Evolutionary conservation across 2,888 invertebrate genomes (phyloP).

Genomic region (Coleophora flavipennella): DNA sequence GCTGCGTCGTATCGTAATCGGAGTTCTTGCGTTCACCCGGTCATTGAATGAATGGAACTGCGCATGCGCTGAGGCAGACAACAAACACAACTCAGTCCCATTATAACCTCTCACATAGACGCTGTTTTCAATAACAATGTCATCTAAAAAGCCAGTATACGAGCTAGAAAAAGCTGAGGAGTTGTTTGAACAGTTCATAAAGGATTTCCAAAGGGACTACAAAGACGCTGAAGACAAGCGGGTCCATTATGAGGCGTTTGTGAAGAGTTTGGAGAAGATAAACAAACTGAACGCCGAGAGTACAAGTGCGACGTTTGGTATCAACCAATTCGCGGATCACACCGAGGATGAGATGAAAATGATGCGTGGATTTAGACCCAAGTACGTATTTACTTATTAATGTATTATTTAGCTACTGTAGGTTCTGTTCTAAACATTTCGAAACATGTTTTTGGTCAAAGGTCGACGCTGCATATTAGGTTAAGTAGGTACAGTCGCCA

Average conservation of each 20-base stretch:
- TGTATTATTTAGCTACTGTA: no score
- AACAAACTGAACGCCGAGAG: conserved; percentile 2
- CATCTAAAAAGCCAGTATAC: conserved; percentile 12
- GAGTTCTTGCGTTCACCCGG: no score
- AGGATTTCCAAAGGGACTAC: conserved; percentile 18
- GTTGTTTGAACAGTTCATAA: conserved; percentile 20
- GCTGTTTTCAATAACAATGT: not conserved
- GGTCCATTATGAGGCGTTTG: conserved; percentile 18
- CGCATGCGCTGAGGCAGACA: no score
- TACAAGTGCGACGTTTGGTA: not conserved
- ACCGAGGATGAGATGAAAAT: conserved; percentile 17
- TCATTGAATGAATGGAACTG: no score
- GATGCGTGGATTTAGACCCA: conserved; percentile 15
- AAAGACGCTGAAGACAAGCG: conserved; percentile 19
- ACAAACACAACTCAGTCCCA: no score
- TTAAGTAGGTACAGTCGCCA: no score
- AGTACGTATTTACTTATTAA: not conserved
- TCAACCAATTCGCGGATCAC: conserved; percentile 14
- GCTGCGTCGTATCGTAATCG: no score
- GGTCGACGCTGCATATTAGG: no score
- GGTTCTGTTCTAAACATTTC: no score
- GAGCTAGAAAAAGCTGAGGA: conserved; percentile 15
- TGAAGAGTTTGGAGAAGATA: conserved; percentile 4
- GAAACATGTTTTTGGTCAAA: no score
- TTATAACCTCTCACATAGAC: no score